Conservation (phyloP, 2,113 vertebrate genomes). For the Pluvialis apricaria region DNA sequence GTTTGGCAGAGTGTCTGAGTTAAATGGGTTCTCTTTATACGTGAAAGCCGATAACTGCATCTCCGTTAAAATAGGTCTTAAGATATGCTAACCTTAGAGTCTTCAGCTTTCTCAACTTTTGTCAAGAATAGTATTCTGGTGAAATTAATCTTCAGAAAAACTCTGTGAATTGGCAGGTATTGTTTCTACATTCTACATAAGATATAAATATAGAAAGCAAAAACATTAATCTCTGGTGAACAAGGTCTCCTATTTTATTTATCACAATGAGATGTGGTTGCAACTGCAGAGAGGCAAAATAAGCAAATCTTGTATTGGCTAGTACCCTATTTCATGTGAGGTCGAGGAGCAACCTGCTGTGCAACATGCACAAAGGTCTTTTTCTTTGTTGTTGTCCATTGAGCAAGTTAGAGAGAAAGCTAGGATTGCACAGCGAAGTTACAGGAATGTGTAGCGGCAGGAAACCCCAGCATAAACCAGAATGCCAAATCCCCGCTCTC, state of each 20-base stretch:
- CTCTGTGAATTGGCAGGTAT: background rate
- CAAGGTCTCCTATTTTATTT: background rate
- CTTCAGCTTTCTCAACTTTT: background rate
- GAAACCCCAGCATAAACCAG: background rate
- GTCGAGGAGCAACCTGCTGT: background rate
- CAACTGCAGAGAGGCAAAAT: background rate
- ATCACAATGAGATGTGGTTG: background rate
- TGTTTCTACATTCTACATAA: background rate
- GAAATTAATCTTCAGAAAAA: background rate
- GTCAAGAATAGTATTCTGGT: background rate
- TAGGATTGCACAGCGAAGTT: background rate
- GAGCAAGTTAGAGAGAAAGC: background rate
- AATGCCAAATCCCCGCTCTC: background rate
- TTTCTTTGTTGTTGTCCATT: background rate
- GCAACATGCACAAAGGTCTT: background rate
- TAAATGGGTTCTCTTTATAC: background rate
- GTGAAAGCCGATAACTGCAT: background rate
- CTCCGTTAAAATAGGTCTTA: background rate
- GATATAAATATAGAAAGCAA: background rate
- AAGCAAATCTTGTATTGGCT: background rate
- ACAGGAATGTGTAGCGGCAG: background rate
- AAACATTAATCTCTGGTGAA: background rate
- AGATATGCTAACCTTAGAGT: background rate
- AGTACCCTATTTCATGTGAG: background rate
- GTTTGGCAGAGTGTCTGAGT: background rate